Evolutionary conservation across 1,140 invertebrate species (phyloP).

Genomic region (Araneus ventricosus): DNA sequence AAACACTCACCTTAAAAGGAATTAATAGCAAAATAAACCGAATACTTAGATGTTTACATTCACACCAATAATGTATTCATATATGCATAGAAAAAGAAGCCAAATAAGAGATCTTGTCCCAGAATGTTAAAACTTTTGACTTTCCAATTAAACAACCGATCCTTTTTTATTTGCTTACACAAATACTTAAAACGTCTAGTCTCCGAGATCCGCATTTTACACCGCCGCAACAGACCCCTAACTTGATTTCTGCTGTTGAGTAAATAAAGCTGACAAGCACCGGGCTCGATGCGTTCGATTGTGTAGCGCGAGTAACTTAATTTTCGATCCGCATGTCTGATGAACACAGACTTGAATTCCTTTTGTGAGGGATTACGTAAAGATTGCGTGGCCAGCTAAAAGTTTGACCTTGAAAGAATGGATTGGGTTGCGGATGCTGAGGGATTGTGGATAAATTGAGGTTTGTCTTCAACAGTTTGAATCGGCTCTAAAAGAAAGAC

Average conservation of each 20-base stretch:
- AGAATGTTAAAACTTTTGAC: too few relatives aligned
- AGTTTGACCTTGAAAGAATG: slow-evolving; percentile 1
- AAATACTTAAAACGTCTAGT: background rate
- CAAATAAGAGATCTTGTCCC: too few relatives aligned
- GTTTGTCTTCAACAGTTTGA: too few relatives aligned
- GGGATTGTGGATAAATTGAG: too few relatives aligned
- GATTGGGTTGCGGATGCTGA: too few relatives aligned
- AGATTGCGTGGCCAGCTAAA: background rate
- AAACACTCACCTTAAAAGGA: too few relatives aligned
- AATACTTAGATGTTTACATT: too few relatives aligned
- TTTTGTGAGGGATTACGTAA: background rate
- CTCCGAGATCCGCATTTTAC: background rate
- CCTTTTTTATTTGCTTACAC: background rate
- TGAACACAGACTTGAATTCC: background rate
- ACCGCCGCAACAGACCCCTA: background rate
- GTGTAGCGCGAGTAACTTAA: background rate
- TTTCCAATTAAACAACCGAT: background rate
- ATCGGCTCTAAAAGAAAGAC: too few relatives aligned
- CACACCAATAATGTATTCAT: too few relatives aligned
- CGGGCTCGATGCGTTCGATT: background rate
- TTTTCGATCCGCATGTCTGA: background rate
- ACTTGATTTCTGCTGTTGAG: background rate
- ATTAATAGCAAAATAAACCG: too few relatives aligned
- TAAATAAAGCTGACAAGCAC: background rate
- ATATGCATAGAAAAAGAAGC: too few relatives aligned